phyloP scores from a whole-genome alignment of 2,797 vertebrate genomes.

The Chromobotia macracanthus region DNA sequence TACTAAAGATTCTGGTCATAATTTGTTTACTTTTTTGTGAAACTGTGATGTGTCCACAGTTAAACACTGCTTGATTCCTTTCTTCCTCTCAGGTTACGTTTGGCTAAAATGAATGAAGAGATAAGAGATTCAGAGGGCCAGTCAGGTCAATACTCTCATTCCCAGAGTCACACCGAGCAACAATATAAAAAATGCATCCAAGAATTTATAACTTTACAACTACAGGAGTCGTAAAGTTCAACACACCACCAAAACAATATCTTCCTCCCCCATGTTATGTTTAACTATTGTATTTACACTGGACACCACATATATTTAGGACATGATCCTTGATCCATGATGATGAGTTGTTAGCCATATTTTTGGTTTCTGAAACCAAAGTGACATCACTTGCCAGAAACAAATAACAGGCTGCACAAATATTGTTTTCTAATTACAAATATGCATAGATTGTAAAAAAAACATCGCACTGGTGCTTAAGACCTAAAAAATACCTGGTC shows the following conservation, averaged over 20 bases:
- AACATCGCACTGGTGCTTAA: slow-evolving; percentile 5
- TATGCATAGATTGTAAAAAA: background rate
- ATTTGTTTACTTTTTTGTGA: background rate
- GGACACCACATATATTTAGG: background rate
- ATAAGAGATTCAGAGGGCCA: slow-evolving; percentile 89
- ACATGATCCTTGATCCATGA: background rate
- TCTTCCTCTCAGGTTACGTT: slow-evolving; percentile 76
- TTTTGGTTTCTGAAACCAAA: background rate
- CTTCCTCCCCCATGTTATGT: background rate
- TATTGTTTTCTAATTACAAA: background rate
- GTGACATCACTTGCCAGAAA: slow-evolving; percentile 16
- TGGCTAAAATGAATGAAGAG: slow-evolving; percentile 88
- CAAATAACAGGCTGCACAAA: background rate
- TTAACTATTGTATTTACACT: background rate
- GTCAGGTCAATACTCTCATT: slow-evolving; percentile 82
- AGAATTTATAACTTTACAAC: slow-evolving; percentile 84
- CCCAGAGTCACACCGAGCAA: slow-evolving; percentile 83
- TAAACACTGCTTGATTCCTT: background rate
- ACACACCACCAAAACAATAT: background rate
- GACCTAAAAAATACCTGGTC: slow-evolving; percentile 1
- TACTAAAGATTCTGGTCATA: background rate
- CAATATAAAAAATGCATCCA: slow-evolving; percentile 86
- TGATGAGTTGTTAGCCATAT: background rate
- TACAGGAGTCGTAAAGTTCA: slow-evolving; percentile 73
- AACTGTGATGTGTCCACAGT: background rate